Conservation (phyloP, 2,888 invertebrate genomes). For the Drosophila paranaensis region DNA sequence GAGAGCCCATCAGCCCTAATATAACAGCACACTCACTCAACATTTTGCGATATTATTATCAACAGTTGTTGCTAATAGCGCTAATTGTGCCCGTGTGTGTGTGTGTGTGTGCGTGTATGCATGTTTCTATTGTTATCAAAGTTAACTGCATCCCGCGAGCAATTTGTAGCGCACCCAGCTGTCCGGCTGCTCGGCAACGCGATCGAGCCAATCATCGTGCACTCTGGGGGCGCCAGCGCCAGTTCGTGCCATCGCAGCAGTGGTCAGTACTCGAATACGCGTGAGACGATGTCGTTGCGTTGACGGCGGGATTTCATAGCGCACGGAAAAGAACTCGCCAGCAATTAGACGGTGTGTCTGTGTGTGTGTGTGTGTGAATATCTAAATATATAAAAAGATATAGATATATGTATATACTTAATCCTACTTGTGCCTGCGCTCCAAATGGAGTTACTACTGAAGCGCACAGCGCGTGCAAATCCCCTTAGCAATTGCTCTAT, state of each 20-base stretch:
- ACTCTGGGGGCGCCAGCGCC: conserved; percentile 42
- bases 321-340: conserved; percentile 60
- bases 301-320: conserved; percentile 67
- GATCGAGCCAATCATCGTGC: conserved; percentile 37
- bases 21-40: not conserved
- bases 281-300: conserved; percentile 79
- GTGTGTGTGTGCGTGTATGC: not conserved
- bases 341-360: conserved; percentile 54
- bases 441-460: conserved; percentile 51
- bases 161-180: conserved; percentile 33
- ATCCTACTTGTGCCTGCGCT: conserved; percentile 16
- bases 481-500: conserved; percentile 49
- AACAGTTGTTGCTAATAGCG: conserved; percentile 15
- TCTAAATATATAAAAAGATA: conserved; percentile 15
- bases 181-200: conserved; percentile 27
- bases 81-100: not conserved
- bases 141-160: conserved; percentile 27
- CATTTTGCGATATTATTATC: conserved; percentile 28
- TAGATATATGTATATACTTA: conserved; percentile 9
- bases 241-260: conserved; percentile 26
- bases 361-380: conserved; percentile 26
- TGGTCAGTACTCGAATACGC: conserved; percentile 71
- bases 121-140: conserved; percentile 31
- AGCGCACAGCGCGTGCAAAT: conserved; percentile 37
- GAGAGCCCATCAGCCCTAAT: not conserved